Percentiles rank a stretch among this genome's conserved stretches.
phyloP scores from a whole-genome alignment of 1,140 invertebrate genomes.

The Mercenaria mercenaria region DNA sequence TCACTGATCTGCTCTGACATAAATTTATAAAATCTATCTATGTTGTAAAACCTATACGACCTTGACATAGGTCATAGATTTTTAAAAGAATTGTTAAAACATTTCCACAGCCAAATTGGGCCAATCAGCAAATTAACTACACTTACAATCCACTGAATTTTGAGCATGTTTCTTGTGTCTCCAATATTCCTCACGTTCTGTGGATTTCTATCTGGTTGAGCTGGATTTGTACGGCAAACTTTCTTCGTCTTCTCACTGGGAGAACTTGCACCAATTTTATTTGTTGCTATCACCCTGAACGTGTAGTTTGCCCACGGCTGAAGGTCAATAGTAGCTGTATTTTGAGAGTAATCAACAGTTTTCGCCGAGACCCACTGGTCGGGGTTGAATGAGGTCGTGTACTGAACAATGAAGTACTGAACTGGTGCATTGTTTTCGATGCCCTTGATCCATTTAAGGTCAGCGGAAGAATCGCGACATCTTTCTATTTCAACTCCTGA shows the following conservation, averaged over 20 bases:
- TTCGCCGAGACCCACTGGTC: slow-evolving; percentile 91
- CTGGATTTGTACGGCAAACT: slow-evolving; percentile 88
- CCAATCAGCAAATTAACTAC: too few relatives aligned
- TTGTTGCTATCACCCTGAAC: slow-evolving; percentile 96
- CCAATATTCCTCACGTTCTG: slow-evolving; percentile 97
- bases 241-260: slow-evolving; percentile 76
- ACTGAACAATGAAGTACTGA: slow-evolving; percentile 95
- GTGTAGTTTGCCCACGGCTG: slow-evolving; percentile 98
- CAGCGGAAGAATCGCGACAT: slow-evolving; percentile 89
- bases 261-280: slow-evolving; percentile 93
- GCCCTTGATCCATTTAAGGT: slow-evolving; percentile 93
- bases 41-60: too few relatives aligned
- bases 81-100: too few relatives aligned
- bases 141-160: slow-evolving; percentile 97
- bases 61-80: too few relatives aligned
- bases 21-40: too few relatives aligned
- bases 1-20: too few relatives aligned
- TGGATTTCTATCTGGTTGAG: slow-evolving; percentile 97
- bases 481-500: slow-evolving; percentile 86
- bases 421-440: slow-evolving; percentile 96
- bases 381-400: slow-evolving; percentile 97
- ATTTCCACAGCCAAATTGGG: too few relatives aligned
- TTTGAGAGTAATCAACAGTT: slow-evolving; percentile 72
- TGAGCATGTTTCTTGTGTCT: slow-evolving; percentile 94
- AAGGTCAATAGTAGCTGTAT: slow-evolving; percentile 69